phyloP scores from a whole-genome alignment of 2,113 vertebrate species.

The Brachyhypopomus occidentalis region DNA sequence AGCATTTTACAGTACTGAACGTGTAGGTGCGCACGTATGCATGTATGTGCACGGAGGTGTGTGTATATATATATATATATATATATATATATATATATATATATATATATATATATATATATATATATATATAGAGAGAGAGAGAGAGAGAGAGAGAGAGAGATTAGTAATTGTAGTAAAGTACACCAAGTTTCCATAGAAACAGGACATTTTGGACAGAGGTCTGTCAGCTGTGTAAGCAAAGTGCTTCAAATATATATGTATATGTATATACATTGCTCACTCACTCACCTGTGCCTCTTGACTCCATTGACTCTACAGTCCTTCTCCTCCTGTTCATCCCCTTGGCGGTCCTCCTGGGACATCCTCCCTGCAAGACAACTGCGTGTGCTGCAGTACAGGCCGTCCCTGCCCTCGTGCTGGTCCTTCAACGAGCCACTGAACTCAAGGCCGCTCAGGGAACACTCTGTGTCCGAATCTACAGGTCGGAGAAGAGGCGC shows the following conservation, averaged over 20 bases:
- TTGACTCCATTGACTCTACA: slow-evolving; percentile 84
- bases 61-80: too few species aligned
- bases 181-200: too few species aligned
- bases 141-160: too few species aligned
- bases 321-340: slow-evolving; percentile 63
- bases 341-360: slow-evolving; percentile 79
- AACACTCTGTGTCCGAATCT: slow-evolving; percentile 90
- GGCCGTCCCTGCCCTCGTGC: slow-evolving; percentile 69
- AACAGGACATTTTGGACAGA: too few species aligned
- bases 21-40: too few species aligned
- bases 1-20: background rate
- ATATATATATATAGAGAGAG: too few species aligned
- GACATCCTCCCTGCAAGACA: slow-evolving; percentile 73
- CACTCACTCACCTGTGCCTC: slow-evolving; percentile 84
- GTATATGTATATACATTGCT: background rate
- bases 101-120: too few species aligned
- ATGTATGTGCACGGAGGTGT: too few species aligned
- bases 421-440: slow-evolving; percentile 78
- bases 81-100: too few species aligned
- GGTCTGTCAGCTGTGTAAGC: too few species aligned
- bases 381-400: slow-evolving; percentile 69
- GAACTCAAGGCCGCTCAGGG: slow-evolving; percentile 88
- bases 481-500: slow-evolving; percentile 57
- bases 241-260: background rate
- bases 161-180: too few species aligned